These are phyloP conservation scores for Dicyrtomina minuta DNA, from an alignment of 2,888 invertebrate genomes.

Conservation along the genomic window DNA sequence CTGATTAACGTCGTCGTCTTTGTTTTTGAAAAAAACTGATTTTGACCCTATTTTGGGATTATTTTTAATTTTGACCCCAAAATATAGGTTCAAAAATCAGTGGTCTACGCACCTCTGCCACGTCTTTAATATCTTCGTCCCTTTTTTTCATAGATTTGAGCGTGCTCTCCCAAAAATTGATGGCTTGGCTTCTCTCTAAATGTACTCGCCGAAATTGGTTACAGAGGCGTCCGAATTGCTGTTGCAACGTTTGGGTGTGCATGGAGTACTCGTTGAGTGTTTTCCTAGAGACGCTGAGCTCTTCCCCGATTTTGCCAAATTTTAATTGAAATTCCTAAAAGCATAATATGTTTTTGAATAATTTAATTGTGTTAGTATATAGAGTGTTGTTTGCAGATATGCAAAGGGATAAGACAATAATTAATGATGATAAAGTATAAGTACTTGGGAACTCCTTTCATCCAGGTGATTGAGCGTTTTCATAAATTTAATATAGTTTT, in stretches of 20 bases:
- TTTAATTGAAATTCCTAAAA: conserved; percentile 43
- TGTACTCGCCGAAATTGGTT: conserved; percentile 44
- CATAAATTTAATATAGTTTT: conserved; percentile 45
- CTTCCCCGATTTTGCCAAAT: conserved; percentile 38
- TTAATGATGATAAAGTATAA: too few relatives aligned
- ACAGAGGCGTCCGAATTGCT: conserved; percentile 39
- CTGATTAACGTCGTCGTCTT: neutral
- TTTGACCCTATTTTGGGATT: neutral
- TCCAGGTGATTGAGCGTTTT: conserved; percentile 42
- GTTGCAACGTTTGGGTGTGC: conserved; percentile 37
- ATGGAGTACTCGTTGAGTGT: conserved; percentile 34
- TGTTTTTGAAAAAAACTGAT: too few relatives aligned
- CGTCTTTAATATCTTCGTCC: conserved; percentile 44
- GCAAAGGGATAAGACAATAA: too few relatives aligned
- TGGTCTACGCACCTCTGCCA: conserved; percentile 40
- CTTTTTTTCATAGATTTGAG: conserved; percentile 40
- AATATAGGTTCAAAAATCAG: too few relatives aligned
- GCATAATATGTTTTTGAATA: neutral
- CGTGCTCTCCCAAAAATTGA: conserved; percentile 46
- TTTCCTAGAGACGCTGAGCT: conserved; percentile 18
- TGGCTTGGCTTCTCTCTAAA: conserved; percentile 42
- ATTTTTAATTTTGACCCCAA: too few relatives aligned
- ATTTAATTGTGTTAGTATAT: neutral
- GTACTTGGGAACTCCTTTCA: conserved; percentile 42
- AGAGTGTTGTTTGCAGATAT: too few relatives aligned